Evolutionary conservation across 2,113 vertebrate species (phyloP).

Genomic region (Myanophis thanlyinensis): DNA sequence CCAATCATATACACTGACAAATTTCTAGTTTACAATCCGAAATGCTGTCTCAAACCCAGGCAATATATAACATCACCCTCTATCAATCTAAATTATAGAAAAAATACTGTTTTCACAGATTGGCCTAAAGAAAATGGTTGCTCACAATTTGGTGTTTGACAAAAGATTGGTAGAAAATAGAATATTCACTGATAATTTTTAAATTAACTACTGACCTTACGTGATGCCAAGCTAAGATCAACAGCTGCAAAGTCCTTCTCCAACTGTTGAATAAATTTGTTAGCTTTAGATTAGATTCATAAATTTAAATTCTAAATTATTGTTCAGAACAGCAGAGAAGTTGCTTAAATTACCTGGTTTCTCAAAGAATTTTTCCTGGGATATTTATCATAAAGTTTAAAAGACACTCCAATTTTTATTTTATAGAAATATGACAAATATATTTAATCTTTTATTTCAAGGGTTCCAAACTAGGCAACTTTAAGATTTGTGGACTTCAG

Average conservation of each 20-base stretch:
- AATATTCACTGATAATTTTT: background rate
- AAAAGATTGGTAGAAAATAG: background rate
- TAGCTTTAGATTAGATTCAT: background rate
- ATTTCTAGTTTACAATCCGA: background rate
- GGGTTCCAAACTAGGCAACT: too few species aligned
- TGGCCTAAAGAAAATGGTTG: background rate
- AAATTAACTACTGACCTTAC: background rate
- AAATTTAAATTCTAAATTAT: background rate
- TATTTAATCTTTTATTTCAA: background rate
- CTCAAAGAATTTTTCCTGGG: too few species aligned
- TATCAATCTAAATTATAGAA: too few species aligned
- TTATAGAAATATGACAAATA: background rate
- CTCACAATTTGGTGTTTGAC: background rate
- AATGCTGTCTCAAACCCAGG: background rate
- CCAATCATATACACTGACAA: too few species aligned
- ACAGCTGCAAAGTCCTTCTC: background rate
- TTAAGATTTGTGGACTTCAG: too few species aligned
- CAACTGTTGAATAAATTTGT: background rate
- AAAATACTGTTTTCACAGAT: background rate
- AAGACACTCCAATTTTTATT: too few species aligned
- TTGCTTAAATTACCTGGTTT: background rate
- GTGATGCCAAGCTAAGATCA: rapidly evolving
- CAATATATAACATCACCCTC: background rate
- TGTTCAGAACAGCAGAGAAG: background rate
- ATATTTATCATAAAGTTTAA: background rate